Evolutionary conservation across 1,140 invertebrate species (phyloP).

Genomic region (Atta cephalotes): DNA sequence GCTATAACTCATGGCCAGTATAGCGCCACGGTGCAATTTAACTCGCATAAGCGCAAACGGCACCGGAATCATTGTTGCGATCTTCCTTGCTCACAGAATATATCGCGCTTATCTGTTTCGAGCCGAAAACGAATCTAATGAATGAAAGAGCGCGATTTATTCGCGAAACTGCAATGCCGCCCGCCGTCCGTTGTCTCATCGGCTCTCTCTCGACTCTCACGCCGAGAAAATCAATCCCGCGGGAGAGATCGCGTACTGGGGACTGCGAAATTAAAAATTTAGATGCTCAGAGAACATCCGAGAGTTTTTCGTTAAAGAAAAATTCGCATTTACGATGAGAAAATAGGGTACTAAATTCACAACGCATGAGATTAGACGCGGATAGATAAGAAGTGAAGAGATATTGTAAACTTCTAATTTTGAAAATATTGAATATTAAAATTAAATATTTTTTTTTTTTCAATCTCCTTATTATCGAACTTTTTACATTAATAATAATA

Average conservation of each 20-base stretch:
- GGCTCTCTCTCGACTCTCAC: neutral
- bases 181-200: constrained; percentile 27
- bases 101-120: constrained; percentile 59
- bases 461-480: neutral
- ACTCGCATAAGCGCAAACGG: constrained; percentile 56
- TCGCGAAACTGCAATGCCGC: neutral
- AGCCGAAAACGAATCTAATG: constrained; percentile 51
- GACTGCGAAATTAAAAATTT: constrained; percentile 58
- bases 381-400: neutral
- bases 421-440: neutral
- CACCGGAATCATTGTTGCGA: constrained; percentile 17
- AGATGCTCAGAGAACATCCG: constrained; percentile 40
- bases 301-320: constrained; percentile 59
- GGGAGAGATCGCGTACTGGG: constrained; percentile 42
- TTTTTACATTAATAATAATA: constrained; percentile 11
- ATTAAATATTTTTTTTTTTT: neutral
- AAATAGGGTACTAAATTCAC: constrained; percentile 39
- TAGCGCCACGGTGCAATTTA: constrained; percentile 50
- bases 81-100: constrained; percentile 42
- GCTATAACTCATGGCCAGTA: constrained; percentile 68
- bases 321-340: constrained; percentile 30
- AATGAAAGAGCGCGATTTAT: constrained; percentile 48
- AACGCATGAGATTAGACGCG: constrained; percentile 24
- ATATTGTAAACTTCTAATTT: neutral
- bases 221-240: constrained; percentile 53